Base-by-base conservation (phyloP, 2,888 invertebrate species). In the Tachystola acroxantha region DNA sequence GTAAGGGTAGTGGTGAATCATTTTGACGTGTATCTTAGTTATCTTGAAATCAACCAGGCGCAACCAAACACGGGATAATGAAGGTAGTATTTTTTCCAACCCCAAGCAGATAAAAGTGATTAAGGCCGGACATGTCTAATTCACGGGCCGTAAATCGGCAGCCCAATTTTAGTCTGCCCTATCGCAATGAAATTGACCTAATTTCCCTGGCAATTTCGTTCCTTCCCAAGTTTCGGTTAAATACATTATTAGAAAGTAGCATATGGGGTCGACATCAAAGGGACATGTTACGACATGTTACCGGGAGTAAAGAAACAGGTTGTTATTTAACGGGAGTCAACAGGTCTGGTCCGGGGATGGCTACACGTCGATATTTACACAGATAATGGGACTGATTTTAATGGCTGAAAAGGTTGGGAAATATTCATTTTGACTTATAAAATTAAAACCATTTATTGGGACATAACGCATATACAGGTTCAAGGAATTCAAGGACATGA, bases 251-350 rank as follows among this genome's bases (percentile, higher is more conserved):
- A 46, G 32, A 33, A 20, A 34, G 32, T 41, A 37, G 33, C 53
- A 48, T 55, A 46, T 60, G 56, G 26, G 42, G 31, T 34, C 33
- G 41, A 60, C 56, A 58, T 58, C 58, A 58, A 61, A 61, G 51
- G 41, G 51, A 53, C 46, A 45, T 36, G 44, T 50, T 44, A 36
- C 27, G 24, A 24, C 24, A n/a, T 9, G 45, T 50, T 43, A 37
- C 25, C n/a, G 38, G 37, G 32, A 19, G 39, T 45, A 43, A 44
- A 48, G 36, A 37, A 43, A 41, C 39, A 27, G 33, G 11, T 22
- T 30, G 36, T 36, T 42, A 36, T 38, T 36, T 26, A 13, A 22
- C 33, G 16, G 35, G 26, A 35, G n/a, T 24, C 4, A 24, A 24
- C 24, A 11, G 10, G 28, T 34, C 19, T 34, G 29, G 25, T 35